phyloP scores from a whole-genome alignment of 2,888 invertebrate genomes.

The Cosmopolites sordidus region DNA sequence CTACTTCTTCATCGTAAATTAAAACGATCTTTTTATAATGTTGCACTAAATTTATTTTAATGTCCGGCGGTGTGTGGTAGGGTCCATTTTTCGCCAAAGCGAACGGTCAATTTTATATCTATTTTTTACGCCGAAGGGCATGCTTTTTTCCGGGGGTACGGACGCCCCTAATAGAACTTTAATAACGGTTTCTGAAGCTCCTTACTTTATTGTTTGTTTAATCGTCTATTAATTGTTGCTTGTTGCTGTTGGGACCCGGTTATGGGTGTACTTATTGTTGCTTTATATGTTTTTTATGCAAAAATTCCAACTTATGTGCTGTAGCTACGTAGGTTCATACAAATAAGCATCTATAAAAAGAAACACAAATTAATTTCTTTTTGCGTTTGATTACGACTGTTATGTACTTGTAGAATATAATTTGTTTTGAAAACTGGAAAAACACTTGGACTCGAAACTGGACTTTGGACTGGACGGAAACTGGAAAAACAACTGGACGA shows the following conservation, averaged over 20 bases:
- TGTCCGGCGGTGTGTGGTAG: conserved; percentile 30
- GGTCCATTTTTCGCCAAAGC: conserved; percentile 35
- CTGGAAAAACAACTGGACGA: no score
- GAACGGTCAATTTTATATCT: conserved; percentile 38
- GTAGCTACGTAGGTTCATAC: no score
- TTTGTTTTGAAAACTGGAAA: no score
- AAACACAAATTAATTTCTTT: no score
- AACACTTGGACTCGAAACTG: no score
- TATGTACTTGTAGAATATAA: no score
- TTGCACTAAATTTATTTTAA: conserved; percentile 42
- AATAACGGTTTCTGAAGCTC: neutral
- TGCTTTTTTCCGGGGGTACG: neutral
- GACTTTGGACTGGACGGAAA: no score
- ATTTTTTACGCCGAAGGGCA: conserved; percentile 31
- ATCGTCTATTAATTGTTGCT: conserved; percentile 1
- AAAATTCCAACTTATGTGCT: no score
- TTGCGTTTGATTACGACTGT: no score
- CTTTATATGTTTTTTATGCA: no score
- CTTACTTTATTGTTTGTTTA: neutral
- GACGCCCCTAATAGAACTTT: neutral
- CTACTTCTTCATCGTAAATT: conserved; percentile 42
- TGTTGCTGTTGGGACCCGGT: neutral
- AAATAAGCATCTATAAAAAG: no score
- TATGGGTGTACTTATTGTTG: neutral
- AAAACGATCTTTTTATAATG: conserved; percentile 43